Evolutionary conservation across 2,113 vertebrate species (phyloP), one percentile per base, ranked within the genome.

Genomic region (Pipra filicauda): DNA sequence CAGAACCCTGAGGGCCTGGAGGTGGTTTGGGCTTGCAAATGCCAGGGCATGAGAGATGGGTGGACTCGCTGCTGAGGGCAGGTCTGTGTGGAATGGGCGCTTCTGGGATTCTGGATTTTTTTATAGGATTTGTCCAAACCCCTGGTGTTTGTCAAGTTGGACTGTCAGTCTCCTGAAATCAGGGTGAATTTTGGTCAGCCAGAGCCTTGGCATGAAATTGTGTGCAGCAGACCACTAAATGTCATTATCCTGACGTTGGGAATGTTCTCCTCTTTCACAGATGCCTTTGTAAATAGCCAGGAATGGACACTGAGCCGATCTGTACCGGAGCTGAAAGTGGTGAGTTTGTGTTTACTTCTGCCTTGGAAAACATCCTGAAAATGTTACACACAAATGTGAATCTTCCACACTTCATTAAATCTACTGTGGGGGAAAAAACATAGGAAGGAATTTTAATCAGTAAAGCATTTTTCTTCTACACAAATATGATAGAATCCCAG

Each of bases 261-360:
- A 23, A 24, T 92, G 18, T 90, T 95, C 43, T 96, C 86, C 11
- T 96, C 15, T 98, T 59, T 98, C 98, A 11, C 98, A 99, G 99
- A 99, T 98, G 99, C 99, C 72, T 99, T 99, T 75, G 99, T 99
- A 91, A 99, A 99, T 96, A 99, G 99, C 97, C 99, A 99, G 97
- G 99, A 99, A 96, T 99, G 99, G 99, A 99, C 99, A 1, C 97
- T 99, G 85, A 99, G 99, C 67, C 98, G 99, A 13, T 97, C 98
- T 0, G 99, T 99, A 11, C 99, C 99, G 0, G 99, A 99, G 89
- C 99, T 99, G 61, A 99, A 99, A 99, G 99, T 99, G 99, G 99
- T 99, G 97, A 99, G 99, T 98, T 85, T 1, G 0, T 64, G 4
- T 88, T 92, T 74, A 12, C 48, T 77, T 75, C n/a, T 12, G 0